These are phyloP conservation scores for zebrafish (Danio rerio) DNA, from an alignment of 2,113 vertebrate species.

Conservation along the genomic window GRCz12tu NC_133186.1:47747001-47747500, in stretches of 20 bases:
- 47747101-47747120: not conserved
- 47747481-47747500: no score
- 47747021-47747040: not conserved
- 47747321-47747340: no score
- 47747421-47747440: not conserved
- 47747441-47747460: no score
- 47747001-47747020: no score
- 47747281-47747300: constrained; percentile 7
- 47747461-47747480: no score
- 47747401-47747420: no score
- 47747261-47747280: constrained; percentile 34
- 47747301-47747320: not conserved
- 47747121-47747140: not conserved
- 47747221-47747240: constrained; percentile 72
- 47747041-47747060: constrained; percentile 27
- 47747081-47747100: not conserved
- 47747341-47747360: no score
- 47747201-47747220: constrained; percentile 77
- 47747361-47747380: not conserved
- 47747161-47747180: constrained; percentile 54
- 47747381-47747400: no score
- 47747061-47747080: not conserved
- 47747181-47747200: constrained; percentile 81
- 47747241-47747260: constrained; percentile 72
- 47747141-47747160: not conserved